Conservation (phyloP, 1,140 invertebrate species). For the Macrocentrus cingulum region DNA sequence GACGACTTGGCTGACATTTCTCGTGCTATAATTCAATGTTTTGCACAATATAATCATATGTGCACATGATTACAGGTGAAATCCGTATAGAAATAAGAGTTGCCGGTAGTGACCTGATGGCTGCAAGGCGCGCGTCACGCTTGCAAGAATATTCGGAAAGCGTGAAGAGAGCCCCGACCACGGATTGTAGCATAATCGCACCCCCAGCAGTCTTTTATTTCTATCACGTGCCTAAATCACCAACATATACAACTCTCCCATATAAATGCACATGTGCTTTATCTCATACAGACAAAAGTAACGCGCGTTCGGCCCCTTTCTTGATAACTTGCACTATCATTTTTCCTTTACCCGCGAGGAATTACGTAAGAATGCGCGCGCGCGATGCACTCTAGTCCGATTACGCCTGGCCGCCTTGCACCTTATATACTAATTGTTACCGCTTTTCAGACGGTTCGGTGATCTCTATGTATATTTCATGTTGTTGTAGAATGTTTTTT, state of each 20-base stretch:
- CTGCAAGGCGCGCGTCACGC: conserved; percentile 40
- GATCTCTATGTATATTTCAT: conserved; percentile 1
- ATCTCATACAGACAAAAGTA: neutral
- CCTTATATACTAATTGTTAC: conserved; percentile 28
- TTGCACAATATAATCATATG: conserved; percentile 33
- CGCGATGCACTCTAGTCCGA: conserved; percentile 27
- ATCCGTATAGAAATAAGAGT: conserved; percentile 31
- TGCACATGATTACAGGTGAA: conserved; percentile 37
- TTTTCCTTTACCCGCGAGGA: conserved; percentile 23
- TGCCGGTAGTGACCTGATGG: conserved; percentile 15
- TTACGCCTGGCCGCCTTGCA: conserved; percentile 23
- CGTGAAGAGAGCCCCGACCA: conserved; percentile 43
- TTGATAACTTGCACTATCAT: conserved; percentile 27
- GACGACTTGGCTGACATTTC: no score
- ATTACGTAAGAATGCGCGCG: conserved; percentile 38
- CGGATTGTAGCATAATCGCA: conserved; percentile 19
- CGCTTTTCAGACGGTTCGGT: conserved; percentile 25
- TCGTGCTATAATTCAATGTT: no score
- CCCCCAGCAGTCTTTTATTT: neutral
- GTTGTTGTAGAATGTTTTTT: conserved; percentile 6
- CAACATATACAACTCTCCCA: conserved; percentile 4
- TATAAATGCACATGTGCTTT: neutral
- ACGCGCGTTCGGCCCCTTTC: neutral
- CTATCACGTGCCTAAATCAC: no score
- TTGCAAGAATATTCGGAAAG: conserved; percentile 53